Base-by-base conservation (phyloP, 1,140 invertebrate species). In the Listronotus oregonensis region DNA sequence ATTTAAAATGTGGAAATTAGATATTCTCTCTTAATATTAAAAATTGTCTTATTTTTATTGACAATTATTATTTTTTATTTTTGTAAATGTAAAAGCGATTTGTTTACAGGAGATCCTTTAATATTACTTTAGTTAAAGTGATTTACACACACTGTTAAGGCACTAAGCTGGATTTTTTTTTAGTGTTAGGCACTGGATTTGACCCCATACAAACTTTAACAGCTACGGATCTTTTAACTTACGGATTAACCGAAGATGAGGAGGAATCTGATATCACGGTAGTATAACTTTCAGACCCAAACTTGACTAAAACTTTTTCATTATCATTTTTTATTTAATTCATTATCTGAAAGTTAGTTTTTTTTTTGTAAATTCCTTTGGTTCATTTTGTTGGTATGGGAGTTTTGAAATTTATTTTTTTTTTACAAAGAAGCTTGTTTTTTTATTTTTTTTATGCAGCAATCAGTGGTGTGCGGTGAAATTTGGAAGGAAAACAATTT, bases 221-320 rank as follows among this genome's bases (percentile, higher is more conserved):
- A 17, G 11, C 56, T 31, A 31, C 54, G 39, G 64, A 66, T 47
- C 50, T 70, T 31, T 40, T 70, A 66, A 43, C 58, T 14, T 52
- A 58, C 17, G 54, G 43, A 52, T 58, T 66, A 18, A 52, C 40
- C 46, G 67, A 69, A 56, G 65, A 62, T 51, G 67, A 66, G 11
- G 64, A 66, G 31, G 52, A 69, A 27, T 12, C 67, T 55, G 67
- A 69, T 43, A 62, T 67, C 11, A 63, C 34, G 39, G 66, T 67
- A 56, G 54, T 63, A 57, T 67, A 61, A 67, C 50, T 42, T 21
- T 37, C 10, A 52, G 31, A 52, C 15, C 32, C 9, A 17, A 27
- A 27, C 21, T 27, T 5, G 5, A 27, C 1, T 27, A 5, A 3
- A 3, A 27, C 5, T 17, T 49, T 50, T 17, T 12, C 9, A 40